Percentiles rank a stretch among this genome's conserved stretches.
phyloP scores from a whole-genome alignment of 2,888 invertebrate genomes.

The Atethmia centrago region DNA sequence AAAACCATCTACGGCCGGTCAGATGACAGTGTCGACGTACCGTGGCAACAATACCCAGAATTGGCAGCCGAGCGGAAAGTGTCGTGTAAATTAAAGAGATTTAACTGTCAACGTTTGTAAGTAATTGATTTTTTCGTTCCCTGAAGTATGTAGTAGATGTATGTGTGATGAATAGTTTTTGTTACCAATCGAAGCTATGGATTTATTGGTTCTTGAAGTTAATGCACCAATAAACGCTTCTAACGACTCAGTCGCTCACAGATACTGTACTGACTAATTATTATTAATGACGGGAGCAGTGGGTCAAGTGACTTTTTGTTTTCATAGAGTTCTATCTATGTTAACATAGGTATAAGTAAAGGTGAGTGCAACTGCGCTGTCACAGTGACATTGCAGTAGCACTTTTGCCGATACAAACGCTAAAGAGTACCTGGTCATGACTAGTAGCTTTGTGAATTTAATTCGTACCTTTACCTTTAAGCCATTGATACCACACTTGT shows the following conservation, averaged over 20 bases:
- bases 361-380: too few species aligned
- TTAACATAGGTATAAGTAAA: too few species aligned
- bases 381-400: too few species aligned
- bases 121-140: slow-evolving; percentile 18
- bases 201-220: not conserved
- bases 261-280: too few species aligned
- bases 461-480: not conserved
- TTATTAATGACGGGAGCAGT: too few species aligned
- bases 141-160: not conserved
- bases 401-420: too few species aligned
- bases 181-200: not conserved
- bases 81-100: slow-evolving; percentile 23
- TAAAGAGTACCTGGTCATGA: not conserved
- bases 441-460: not conserved
- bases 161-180: not conserved
- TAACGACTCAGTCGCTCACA: too few species aligned
- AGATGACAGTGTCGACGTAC: slow-evolving; percentile 19
- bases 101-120: slow-evolving; percentile 15
- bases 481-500: not conserved
- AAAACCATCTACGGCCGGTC: not conserved
- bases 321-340: too few species aligned
- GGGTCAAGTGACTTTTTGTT: too few species aligned
- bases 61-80: slow-evolving; percentile 34
- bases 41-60: slow-evolving; percentile 33
- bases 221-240: not conserved